phyloP scores from a whole-genome alignment of 2,888 invertebrate species.

The Philopedon plagiatum region DNA sequence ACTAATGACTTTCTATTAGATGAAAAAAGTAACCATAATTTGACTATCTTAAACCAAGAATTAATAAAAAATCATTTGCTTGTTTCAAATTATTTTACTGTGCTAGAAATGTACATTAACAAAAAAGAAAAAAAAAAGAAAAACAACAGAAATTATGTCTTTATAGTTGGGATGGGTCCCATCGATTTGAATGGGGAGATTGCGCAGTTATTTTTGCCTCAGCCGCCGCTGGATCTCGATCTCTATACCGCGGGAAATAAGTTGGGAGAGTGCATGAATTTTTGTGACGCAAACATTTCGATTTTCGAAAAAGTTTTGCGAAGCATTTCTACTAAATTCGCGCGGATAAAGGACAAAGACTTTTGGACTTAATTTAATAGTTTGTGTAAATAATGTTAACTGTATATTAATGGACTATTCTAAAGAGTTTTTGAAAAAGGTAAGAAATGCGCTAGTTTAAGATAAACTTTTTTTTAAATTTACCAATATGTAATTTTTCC shows the following conservation, averaged over 20 bases:
- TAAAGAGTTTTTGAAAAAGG: conserved; percentile 15
- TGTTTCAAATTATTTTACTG: not conserved
- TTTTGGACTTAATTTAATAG: conserved; percentile 2
- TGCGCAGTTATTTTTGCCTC: conserved; percentile 60
- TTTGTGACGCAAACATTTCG: conserved; percentile 43
- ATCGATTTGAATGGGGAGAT: conserved; percentile 66
- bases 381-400: conserved; percentile 10
- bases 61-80: too few species aligned
- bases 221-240: conserved; percentile 60
- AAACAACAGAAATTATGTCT: conserved; percentile 55
- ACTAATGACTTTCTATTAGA: too few species aligned
- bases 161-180: conserved; percentile 65
- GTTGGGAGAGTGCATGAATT: conserved; percentile 52
- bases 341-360: conserved; percentile 30
- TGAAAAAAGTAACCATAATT: too few species aligned
- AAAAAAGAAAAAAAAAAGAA: conserved; percentile 17
- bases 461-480: too few species aligned
- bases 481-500: too few species aligned
- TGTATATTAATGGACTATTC: conserved; percentile 19
- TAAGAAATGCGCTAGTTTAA: not conserved
- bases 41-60: too few species aligned
- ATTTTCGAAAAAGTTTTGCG: conserved; percentile 37
- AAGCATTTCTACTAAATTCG: conserved; percentile 21
- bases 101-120: not conserved
- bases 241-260: conserved; percentile 61